Conservation (phyloP, 2,797 vertebrate genomes). For the Nasua narica region DNA sequence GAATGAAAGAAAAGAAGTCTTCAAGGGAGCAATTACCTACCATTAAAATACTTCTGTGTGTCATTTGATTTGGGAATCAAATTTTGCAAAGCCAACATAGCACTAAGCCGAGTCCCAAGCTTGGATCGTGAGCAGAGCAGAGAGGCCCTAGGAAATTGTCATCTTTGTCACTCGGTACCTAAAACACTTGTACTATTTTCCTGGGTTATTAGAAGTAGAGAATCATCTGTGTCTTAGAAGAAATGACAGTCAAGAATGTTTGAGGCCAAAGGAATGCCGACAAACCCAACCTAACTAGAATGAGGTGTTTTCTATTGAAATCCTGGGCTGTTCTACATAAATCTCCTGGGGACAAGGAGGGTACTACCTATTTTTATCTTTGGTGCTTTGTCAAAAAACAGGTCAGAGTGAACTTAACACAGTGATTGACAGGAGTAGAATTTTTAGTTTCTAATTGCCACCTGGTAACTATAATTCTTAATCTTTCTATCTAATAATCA, state of each 20-base stretch:
- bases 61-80: not conserved
- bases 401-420: not conserved
- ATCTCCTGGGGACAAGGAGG: not conserved
- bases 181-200: not conserved
- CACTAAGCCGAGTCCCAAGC: not conserved
- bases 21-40: not conserved
- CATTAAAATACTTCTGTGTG: not conserved
- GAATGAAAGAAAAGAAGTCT: not conserved
- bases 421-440: not conserved
- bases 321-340: not conserved
- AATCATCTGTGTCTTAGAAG: not conserved
- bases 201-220: not conserved
- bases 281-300: not conserved
- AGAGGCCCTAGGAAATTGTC: not conserved
- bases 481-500: not conserved
- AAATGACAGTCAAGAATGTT: not conserved
- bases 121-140: not conserved
- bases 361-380: not conserved
- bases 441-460: constrained; percentile 13
- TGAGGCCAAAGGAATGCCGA: constrained; percentile 1
- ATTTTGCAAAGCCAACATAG: not conserved
- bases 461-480: not conserved
- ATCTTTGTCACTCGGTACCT: not conserved
- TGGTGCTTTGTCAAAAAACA: constrained; percentile 9
- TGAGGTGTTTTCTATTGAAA: not conserved